Evolutionary conservation across 2,797 vertebrate genomes (phyloP), one percentile per base, ranked within the genome.

Genomic region (Phrynocephalus guinanensis): DNA sequence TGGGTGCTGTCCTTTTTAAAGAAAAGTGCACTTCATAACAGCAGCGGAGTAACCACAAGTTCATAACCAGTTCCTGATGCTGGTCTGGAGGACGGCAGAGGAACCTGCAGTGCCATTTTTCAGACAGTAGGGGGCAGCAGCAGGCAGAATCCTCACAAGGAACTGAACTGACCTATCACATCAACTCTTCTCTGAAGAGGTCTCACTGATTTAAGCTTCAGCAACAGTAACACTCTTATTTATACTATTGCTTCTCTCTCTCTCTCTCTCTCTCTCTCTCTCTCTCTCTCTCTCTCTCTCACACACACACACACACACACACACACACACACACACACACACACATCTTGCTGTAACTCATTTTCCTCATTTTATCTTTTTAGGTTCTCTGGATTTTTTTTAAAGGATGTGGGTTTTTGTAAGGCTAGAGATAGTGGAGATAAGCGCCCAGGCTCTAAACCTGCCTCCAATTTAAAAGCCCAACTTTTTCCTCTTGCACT

Each of bases 111-210:
- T 87, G 87, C 73, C 18, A 89, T 67, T 87, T 66, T 20, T n/a
- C 24, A 22, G 90, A 95, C 98, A 96, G 95, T 94, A 97, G 98
- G 96, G 97, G 97, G 92, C 97, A 97, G 95, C 90, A 97, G 79
- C 90, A 87, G 94, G 93, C 88, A 93, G 92, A 86, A 20, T 26
- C n/a, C 88, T 63, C 28, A 79, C 75, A 76, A 79, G 28, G 4
- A 10, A 13, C 13, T 56, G 9, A 56, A 10, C 38, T 75, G 60
- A 22, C 52, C 50, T 24, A 28, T 85, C 8, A 56, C 60, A 28
- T 67, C 2, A 5, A 24, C 66, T 56, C 20, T 3, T 1, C 44
- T 26, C 30, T 44, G 33, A 44, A 72, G 44, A 22, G 63, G n/a
- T 20, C 16, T 63, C 60, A 63, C 60, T 63, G 60, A 44, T 67